A percentile compares a stretch with the other conserved stretches of the same genome.
Evolutionary conservation across 2,888 invertebrate genomes (phyloP).

Genomic region (Acheta domesticus): DNA sequence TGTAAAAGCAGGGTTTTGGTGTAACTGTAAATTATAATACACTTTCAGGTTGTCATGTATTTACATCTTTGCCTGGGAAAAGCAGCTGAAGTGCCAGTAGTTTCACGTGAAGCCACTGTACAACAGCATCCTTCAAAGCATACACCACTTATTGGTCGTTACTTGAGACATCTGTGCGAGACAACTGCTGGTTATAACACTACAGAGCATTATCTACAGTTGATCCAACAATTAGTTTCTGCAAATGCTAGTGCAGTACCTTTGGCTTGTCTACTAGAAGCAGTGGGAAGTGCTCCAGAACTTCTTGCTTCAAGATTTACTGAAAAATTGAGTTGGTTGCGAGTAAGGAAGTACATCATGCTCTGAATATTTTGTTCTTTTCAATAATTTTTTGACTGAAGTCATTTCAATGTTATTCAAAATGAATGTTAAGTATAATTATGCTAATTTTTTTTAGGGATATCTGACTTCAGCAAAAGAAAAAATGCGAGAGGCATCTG

Average conservation of each 20-base stretch:
- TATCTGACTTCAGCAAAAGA: slow-evolving; percentile 69
- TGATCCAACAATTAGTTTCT: slow-evolving; percentile 63
- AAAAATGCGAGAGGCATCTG: slow-evolving; percentile 68
- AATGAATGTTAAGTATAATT: not conserved
- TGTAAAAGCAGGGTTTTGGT: no score
- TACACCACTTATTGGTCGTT: slow-evolving; percentile 64
- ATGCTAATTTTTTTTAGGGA: slow-evolving; percentile 44
- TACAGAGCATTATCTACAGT: slow-evolving; percentile 63
- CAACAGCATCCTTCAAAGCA: slow-evolving; percentile 61
- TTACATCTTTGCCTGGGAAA: slow-evolving; percentile 73
- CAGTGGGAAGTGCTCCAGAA: slow-evolving; percentile 77
- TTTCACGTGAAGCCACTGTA: slow-evolving; percentile 44
- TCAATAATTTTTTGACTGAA: not conserved
- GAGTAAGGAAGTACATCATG: slow-evolving; percentile 43
- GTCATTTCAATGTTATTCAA: not conserved
- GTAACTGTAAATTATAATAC: no score
- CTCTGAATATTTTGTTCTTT: not conserved
- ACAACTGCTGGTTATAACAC: slow-evolving; percentile 53
- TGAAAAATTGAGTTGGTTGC: slow-evolving; percentile 62
- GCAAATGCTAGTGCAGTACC: slow-evolving; percentile 64
- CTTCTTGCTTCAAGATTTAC: slow-evolving; percentile 62
- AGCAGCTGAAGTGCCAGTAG: slow-evolving; percentile 56
- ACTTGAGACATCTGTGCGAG: slow-evolving; percentile 49
- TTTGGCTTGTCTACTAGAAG: slow-evolving; percentile 74
- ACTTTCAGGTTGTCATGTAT: slow-evolving; percentile 66